Base-by-base conservation (phyloP, 2,113 vertebrate genomes). In the Loxodonta africana region DNA sequence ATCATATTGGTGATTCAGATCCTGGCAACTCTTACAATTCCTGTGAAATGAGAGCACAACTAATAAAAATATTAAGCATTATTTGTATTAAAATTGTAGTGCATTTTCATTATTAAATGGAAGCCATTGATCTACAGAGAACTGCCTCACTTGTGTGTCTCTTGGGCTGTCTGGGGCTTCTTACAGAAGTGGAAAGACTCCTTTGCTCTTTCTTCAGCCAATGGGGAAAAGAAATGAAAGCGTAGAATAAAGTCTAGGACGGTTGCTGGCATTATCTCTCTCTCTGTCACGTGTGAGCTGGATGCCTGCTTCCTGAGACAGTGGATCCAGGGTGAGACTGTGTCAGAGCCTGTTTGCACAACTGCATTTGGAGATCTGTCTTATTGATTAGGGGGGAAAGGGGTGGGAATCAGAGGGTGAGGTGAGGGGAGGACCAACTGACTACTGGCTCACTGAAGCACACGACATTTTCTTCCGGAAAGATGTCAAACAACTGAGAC, bases 401-500 rank as follows among this genome's bases (percentile, higher is more conserved):
- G 96, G 98, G 98, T 97, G 98, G 98, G 98, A 97, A 98, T 96
- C 97, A 69, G 90, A 98, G 97, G 92, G 97, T 96, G 97, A 98
- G 97, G 98, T 96, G 98, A 98, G 97, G 98, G 98, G 97, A 98
- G 97, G 97, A 96, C 97, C 98, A 33, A 65, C 97, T 97, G 98
- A 96, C 94, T 97, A 97, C 98, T 98, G 98, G 98, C 98, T 98
- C 98, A 90, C 90, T 98, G 97, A 98, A 99, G 97, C 98, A 97
- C 98, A 97, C 98, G 98, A 96, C 98, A 97, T 98, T 98, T 98
- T 98, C 98, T 98, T 98, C 98, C 97, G 93, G 98, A 98, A 99
- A 99, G 98, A 99, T 98, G 98, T 98, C 98, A 98, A 98, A 99
- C 98, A 98, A 98, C 98, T 98, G 97, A 98, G 98, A 98, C 97